Percentiles rank a stretch among this genome's conserved stretches.
Evolutionary conservation across 2,113 vertebrate species (phyloP).

Genomic region (Romanogobio albipinnatus): DNA sequence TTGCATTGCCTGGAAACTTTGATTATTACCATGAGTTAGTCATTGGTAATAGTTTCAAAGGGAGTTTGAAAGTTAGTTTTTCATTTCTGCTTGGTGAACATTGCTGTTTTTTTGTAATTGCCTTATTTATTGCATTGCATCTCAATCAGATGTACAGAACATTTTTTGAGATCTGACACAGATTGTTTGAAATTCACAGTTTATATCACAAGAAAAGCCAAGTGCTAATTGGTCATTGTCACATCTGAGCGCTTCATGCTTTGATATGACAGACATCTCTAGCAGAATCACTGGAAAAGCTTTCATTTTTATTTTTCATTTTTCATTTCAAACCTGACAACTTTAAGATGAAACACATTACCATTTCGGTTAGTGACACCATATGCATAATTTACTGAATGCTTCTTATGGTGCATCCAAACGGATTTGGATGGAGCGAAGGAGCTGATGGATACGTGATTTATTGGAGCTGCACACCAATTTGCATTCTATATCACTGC

Average conservation of each 20-base stretch:
- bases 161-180: neutral
- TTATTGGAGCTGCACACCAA: neutral
- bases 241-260: neutral
- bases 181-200: conserved; percentile 28
- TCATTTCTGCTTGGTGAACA: conserved; percentile 23
- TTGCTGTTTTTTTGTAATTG: neutral
- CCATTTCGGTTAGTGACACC: neutral
- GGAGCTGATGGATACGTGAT: neutral
- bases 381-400: neutral
- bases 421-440: neutral
- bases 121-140: conserved; percentile 21
- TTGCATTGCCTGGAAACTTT: neutral
- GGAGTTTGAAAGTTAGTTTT: neutral
- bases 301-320: conserved; percentile 6
- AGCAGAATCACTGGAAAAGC: conserved; percentile 6
- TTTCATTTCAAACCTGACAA: neutral
- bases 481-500: neutral
- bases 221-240: neutral
- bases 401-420: neutral
- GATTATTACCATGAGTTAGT: neutral
- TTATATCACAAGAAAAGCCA: conserved; percentile 6
- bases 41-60: neutral
- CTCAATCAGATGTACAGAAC: neutral
- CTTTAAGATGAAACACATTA: neutral
- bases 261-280: conserved; percentile 10